phyloP scores from a whole-genome alignment of 2,888 invertebrate species.

The Pseudococcus jackbeardsleyi region DNA sequence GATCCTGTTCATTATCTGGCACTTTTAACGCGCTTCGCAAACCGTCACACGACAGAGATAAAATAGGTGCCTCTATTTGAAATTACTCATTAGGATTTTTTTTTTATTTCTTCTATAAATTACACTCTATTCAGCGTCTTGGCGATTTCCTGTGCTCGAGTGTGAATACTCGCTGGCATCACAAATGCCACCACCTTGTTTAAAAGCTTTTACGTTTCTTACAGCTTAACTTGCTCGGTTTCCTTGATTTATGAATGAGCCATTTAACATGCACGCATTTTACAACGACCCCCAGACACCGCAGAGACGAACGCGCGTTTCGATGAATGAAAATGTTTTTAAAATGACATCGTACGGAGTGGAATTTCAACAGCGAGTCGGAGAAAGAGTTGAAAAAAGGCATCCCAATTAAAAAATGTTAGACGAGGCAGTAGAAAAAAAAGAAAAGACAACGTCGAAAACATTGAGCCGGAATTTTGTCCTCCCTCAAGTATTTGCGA shows the following conservation, averaged over 20 bases:
- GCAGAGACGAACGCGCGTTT: neutral
- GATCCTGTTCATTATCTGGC: constrained; percentile 19
- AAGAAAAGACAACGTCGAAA: neutral
- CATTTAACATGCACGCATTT: constrained; percentile 36
- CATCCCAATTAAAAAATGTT: constrained; percentile 37
- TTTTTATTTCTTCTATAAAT: neutral
- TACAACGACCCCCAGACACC: neutral
- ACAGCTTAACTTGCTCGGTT: constrained; percentile 25
- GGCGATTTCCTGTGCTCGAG: constrained; percentile 40
- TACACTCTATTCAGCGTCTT: constrained; percentile 46
- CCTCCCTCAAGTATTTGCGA: neutral
- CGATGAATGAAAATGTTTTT: constrained; percentile 5
- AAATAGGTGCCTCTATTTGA: constrained; percentile 32
- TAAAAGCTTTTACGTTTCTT: constrained; percentile 52
- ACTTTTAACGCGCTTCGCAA: constrained; percentile 20
- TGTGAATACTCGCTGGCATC: neutral
- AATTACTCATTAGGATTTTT: constrained; percentile 46
- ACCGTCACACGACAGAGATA: neutral
- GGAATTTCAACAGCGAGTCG: neutral
- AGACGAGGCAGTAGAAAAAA: neutral
- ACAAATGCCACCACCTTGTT: constrained; percentile 32
- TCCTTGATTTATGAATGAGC: constrained; percentile 51
- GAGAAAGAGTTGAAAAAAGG: neutral
- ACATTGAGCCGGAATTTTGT: constrained; percentile 33
- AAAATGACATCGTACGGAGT: neutral